Conservation (phyloP, 2,888 invertebrate genomes). For the Protonemura montana region DNA sequence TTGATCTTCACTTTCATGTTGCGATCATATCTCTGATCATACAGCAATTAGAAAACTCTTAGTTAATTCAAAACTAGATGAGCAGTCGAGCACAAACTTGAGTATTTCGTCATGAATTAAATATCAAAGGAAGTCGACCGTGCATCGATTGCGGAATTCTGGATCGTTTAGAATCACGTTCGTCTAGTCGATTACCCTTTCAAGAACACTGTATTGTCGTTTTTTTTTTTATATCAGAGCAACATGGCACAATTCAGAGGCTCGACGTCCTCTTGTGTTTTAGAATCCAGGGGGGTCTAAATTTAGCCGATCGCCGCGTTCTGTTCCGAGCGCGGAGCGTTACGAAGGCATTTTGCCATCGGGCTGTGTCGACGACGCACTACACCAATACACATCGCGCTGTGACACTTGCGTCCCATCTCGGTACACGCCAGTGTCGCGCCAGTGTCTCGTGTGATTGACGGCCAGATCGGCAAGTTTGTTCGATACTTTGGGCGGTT, state of each 20-base stretch:
- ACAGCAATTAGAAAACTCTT: background rate
- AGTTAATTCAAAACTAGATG: background rate
- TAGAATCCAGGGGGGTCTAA: background rate
- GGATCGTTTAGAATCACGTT: background rate
- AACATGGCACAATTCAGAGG: background rate
- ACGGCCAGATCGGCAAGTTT: background rate
- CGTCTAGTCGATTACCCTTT: background rate
- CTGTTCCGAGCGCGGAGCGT: background rate
- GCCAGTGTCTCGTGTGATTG: background rate
- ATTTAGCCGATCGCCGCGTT: background rate
- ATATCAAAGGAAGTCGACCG: background rate
- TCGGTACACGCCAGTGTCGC: background rate
- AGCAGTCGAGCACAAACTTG: background rate
- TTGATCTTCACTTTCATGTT: slow-evolving; percentile 9
- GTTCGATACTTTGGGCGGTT: background rate
- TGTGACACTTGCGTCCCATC: background rate
- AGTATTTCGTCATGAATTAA: background rate
- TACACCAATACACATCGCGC: background rate
- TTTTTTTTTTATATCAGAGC: background rate
- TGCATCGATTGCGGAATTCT: background rate
- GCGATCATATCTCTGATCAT: background rate
- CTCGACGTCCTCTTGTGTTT: background rate
- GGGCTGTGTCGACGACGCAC: background rate
- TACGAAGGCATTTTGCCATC: background rate
- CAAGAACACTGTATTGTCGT: background rate